phyloP scores from a whole-genome alignment of 2,113 vertebrate genomes.

The Dendrocopos noguchii region DNA sequence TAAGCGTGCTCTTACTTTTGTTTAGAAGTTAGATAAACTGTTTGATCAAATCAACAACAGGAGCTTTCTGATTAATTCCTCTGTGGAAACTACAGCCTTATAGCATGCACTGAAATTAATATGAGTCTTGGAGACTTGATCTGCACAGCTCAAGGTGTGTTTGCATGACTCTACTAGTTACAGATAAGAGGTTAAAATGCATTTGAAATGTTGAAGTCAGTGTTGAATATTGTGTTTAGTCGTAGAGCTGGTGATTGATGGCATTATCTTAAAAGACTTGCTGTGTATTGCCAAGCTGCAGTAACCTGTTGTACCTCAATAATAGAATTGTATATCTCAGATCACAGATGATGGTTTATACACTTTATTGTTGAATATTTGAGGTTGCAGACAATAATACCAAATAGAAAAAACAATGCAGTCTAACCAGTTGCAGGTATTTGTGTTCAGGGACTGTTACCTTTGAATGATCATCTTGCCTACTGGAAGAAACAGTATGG shows the following conservation, averaged over 20 bases:
- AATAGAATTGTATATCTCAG: background rate
- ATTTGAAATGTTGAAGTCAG: background rate
- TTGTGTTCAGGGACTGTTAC: background rate
- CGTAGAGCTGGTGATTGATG: background rate
- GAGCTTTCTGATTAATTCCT: background rate
- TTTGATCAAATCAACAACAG: background rate
- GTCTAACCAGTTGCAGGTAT: background rate
- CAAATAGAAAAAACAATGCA: background rate
- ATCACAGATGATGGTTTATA: background rate
- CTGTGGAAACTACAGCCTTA: background rate
- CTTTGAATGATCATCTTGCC: background rate
- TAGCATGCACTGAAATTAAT: fast-evolving
- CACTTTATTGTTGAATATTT: background rate
- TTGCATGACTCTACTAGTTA: background rate
- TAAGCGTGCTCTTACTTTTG: background rate
- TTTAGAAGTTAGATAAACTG: background rate
- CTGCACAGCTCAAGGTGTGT: background rate
- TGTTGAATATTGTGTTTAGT: background rate
- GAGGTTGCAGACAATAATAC: background rate
- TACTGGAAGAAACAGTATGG: background rate
- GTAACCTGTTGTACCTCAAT: fast-evolving
- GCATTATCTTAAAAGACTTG: background rate
- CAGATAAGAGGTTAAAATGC: background rate
- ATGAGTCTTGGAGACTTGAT: background rate
- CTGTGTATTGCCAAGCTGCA: background rate